Percentiles rank a stretch among this genome's conserved stretches.
Evolutionary conservation across 2,113 vertebrate genomes (phyloP).

Genomic region (Heteronetta atricapilla): DNA sequence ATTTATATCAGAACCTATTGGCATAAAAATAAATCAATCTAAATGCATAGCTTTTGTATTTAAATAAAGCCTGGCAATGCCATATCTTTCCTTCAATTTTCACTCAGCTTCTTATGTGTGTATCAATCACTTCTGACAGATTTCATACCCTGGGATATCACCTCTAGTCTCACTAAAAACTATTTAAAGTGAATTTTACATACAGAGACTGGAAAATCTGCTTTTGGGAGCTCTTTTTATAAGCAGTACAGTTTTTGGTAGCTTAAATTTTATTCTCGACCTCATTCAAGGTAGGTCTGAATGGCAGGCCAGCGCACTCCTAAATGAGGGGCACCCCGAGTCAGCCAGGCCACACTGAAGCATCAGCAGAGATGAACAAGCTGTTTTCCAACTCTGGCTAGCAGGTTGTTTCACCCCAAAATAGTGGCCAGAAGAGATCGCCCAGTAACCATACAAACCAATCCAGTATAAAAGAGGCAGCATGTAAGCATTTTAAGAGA

Average conservation of each 20-base stretch:
- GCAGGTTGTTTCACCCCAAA: neutral
- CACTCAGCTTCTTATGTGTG: neutral
- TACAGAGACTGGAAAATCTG: neutral
- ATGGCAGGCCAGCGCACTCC: neutral
- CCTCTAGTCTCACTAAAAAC: neutral
- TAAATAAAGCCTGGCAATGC: constrained; percentile 33
- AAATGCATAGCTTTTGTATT: constrained; percentile 15
- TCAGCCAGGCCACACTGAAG: neutral
- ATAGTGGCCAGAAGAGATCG: neutral
- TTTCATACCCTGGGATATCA: constrained; percentile 19
- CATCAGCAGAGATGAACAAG: neutral
- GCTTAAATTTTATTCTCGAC: constrained; percentile 10
- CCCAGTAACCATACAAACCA: neutral
- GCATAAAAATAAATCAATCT: constrained; percentile 66
- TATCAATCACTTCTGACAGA: constrained; percentile 31
- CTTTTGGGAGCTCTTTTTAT: constrained; percentile 19
- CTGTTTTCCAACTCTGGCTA: neutral
- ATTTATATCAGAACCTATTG: constrained; percentile 61
- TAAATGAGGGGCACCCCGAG: neutral
- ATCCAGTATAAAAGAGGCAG: neutral
- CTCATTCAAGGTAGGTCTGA: neutral
- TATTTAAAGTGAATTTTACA: constrained; percentile 3
- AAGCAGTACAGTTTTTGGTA: neutral
- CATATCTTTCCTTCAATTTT: neutral
- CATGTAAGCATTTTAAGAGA: accelerated